phyloP scores from a whole-genome alignment of 2,797 vertebrate species.

The Rhincodon typus region DNA sequence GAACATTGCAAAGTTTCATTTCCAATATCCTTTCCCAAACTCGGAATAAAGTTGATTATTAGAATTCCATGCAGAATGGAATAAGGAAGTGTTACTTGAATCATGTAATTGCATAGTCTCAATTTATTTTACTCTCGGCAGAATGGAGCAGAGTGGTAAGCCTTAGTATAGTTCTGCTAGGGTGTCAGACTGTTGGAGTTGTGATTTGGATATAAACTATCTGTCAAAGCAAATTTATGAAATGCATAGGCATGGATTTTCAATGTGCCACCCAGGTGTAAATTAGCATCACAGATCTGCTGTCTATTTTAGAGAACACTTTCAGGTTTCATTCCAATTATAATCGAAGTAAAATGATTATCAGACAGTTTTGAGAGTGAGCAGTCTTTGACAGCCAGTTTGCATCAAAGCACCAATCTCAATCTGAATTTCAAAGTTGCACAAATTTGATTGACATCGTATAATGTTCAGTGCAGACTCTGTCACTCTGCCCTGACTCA shows the following conservation, averaged over 20 bases:
- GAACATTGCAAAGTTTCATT: neutral
- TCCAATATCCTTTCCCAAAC: neutral
- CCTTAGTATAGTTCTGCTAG: neutral
- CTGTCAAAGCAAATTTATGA: neutral
- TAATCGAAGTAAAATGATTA: neutral
- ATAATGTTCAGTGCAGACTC: neutral
- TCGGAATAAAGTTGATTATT: neutral
- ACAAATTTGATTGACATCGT: neutral
- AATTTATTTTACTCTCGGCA: conserved; percentile 2
- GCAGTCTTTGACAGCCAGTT: neutral
- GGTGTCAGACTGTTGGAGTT: neutral
- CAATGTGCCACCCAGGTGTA: neutral
- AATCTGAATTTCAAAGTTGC: neutral
- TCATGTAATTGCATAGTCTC: neutral
- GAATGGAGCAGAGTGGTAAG: neutral
- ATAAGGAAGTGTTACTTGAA: neutral
- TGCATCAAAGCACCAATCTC: too few species aligned
- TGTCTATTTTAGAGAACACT: neutral
- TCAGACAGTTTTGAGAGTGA: neutral
- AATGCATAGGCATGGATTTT: neutral
- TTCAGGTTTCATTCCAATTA: neutral
- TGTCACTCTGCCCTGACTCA: too few species aligned
- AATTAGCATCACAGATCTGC: neutral
- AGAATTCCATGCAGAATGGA: neutral
- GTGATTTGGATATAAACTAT: neutral